Conservation (phyloP, 1,140 invertebrate species). For the Brachionus manjavacas region DNA sequence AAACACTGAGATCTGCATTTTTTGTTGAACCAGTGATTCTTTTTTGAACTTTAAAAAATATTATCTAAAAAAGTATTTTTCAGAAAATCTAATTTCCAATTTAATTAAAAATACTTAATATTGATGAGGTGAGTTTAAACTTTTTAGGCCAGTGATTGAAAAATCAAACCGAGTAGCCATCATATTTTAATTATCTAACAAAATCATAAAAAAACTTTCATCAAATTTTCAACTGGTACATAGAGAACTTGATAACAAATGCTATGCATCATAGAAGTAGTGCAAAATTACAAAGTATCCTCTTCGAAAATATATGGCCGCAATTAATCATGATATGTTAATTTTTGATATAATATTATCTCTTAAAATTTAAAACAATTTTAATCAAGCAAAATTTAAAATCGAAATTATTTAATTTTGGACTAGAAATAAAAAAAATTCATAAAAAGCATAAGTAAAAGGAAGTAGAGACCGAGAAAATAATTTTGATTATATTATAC, state of each 20-base stretch:
- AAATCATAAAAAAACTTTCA: background rate
- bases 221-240: background rate
- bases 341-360: background rate
- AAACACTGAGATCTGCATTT: background rate
- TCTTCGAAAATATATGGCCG: background rate
- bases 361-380: background rate
- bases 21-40: background rate
- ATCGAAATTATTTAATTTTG: background rate
- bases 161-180: background rate
- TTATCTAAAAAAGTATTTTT: background rate
- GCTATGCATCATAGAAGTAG: background rate
- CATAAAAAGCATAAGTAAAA: background rate
- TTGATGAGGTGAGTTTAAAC: background rate
- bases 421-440: background rate
- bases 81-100: too few species aligned
- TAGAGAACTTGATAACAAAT: background rate
- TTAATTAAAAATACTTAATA: background rate
- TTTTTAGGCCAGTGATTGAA: background rate
- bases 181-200: background rate
- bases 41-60: background rate
- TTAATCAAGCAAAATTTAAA: background rate
- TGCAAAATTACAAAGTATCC: background rate
- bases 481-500: background rate
- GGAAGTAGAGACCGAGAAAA: background rate
- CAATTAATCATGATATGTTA: background rate